A percentile compares a stretch with the other conserved stretches of the same genome.
phyloP scores from a whole-genome alignment of 2,113 vertebrate genomes.

The Smithornis capensis region DNA sequence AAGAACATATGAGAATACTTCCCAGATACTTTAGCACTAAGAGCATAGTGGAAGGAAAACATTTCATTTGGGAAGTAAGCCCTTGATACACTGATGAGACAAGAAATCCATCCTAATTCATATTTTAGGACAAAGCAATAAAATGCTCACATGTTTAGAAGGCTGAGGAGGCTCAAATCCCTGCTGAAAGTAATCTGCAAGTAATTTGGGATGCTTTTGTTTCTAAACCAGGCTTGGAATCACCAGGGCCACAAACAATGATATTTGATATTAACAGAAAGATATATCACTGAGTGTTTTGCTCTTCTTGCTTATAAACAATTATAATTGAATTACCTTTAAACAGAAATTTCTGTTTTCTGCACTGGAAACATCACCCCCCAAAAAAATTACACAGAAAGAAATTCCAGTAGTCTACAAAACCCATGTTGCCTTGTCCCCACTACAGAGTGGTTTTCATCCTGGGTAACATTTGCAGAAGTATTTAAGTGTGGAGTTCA shows the following conservation, averaged over 20 bases:
- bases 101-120: not conserved
- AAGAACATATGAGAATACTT: not conserved
- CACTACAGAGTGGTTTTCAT: not conserved
- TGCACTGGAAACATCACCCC: not conserved
- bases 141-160: not conserved
- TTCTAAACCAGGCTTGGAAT: not conserved
- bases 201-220: not conserved
- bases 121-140: not conserved
- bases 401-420: not conserved
- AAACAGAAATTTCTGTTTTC: not conserved
- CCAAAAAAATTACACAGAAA: not conserved
- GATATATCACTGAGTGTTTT: slow-evolving; percentile 8
- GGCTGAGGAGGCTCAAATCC: not conserved
- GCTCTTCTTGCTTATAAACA: not conserved
- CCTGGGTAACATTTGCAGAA: not conserved
- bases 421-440: not conserved
- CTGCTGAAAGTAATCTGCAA: slow-evolving; percentile 21
- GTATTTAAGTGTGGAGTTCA: not conserved
- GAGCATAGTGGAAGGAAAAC: not conserved
- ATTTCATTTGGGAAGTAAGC: slow-evolving; percentile 31
- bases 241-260: not conserved
- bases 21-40: not conserved
- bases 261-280: slow-evolving; percentile 13
- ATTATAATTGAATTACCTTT: not conserved
- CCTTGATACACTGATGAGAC: not conserved